These are phyloP conservation scores for Cyprinodon tularosa DNA, from an alignment of 2,113 vertebrate species.

Conservation along the genomic window DNA sequence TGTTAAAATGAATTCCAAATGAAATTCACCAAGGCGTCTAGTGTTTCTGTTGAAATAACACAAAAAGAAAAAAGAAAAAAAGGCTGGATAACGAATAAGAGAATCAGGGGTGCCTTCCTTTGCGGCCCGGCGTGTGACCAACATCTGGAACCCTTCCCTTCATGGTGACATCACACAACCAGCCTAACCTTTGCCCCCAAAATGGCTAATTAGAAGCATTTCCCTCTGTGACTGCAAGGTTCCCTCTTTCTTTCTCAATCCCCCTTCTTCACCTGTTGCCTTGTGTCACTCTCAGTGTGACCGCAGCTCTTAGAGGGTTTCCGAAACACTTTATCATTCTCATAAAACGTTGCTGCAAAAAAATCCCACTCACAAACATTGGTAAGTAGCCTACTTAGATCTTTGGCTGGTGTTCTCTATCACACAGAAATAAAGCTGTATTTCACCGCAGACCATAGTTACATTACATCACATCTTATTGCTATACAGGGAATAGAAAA, in stretches of 20 bases:
- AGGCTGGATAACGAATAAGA: conserved; percentile 42
- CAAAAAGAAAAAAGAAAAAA: neutral
- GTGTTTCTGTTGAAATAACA: neutral
- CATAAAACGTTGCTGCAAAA: neutral
- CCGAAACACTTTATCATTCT: conserved; percentile 16
- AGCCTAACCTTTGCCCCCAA: conserved; percentile 74
- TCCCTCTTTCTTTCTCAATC: conserved; percentile 35
- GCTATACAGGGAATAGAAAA: conserved; percentile 12
- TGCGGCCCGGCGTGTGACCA: conserved; percentile 38
- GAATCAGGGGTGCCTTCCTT: conserved; percentile 57
- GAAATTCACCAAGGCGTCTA: too few species aligned
- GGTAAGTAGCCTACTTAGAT: neutral
- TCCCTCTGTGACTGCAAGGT: conserved; percentile 61
- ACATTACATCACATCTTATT: conserved; percentile 56
- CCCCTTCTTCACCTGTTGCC: conserved; percentile 68
- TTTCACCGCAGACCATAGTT: conserved; percentile 7
- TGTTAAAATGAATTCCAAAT: too few species aligned
- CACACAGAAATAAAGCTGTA: conserved; percentile 6
- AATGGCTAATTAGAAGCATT: conserved; percentile 78
- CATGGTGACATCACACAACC: conserved; percentile 69
- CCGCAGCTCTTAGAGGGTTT: conserved; percentile 6
- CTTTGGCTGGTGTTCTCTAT: neutral
- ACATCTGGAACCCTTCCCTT: conserved; percentile 75
- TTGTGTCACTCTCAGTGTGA: conserved; percentile 49
- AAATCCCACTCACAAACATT: neutral